phyloP scores from a whole-genome alignment of 2,888 invertebrate species.

The Andrena hattorfiana region DNA sequence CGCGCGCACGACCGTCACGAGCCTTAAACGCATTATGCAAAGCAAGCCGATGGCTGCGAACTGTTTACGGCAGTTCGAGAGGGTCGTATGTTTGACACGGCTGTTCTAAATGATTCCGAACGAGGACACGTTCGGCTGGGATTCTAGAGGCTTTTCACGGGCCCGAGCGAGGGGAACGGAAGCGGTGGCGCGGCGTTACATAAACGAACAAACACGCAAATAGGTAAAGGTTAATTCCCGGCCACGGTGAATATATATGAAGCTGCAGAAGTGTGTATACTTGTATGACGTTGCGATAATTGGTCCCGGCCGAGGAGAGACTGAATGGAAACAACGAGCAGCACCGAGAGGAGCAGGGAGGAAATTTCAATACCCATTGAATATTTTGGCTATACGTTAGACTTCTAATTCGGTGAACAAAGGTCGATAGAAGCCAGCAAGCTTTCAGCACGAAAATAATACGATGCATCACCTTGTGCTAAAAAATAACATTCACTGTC shows the following conservation, averaged over 20 bases:
- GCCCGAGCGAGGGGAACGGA: conserved; percentile 16
- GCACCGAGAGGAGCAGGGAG: neutral
- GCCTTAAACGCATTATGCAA: neutral
- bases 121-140: conserved; percentile 18
- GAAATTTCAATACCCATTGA: neutral
- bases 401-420: too few relatives aligned
- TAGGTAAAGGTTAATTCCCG: conserved; percentile 50
- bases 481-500: too few relatives aligned
- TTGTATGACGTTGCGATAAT: conserved; percentile 1
- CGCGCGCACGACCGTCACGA: too few relatives aligned
- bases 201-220: conserved; percentile 41
- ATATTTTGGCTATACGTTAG: neutral
- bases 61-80: neutral
- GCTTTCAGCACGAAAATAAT: too few relatives aligned
- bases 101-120: conserved; percentile 25
- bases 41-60: neutral
- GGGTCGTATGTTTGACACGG: conserved; percentile 9
- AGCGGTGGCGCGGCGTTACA: conserved; percentile 20
- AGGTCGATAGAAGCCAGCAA: too few relatives aligned
- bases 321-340: neutral
- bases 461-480: too few relatives aligned
- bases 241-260: conserved; percentile 3
- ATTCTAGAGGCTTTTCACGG: conserved; percentile 9
- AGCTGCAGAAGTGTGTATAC: neutral
- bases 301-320: conserved; percentile 1